These are phyloP conservation scores for Meiosimyza decipiens DNA, from an alignment of 2,888 invertebrate genomes.

Conservation along the genomic window DNA sequence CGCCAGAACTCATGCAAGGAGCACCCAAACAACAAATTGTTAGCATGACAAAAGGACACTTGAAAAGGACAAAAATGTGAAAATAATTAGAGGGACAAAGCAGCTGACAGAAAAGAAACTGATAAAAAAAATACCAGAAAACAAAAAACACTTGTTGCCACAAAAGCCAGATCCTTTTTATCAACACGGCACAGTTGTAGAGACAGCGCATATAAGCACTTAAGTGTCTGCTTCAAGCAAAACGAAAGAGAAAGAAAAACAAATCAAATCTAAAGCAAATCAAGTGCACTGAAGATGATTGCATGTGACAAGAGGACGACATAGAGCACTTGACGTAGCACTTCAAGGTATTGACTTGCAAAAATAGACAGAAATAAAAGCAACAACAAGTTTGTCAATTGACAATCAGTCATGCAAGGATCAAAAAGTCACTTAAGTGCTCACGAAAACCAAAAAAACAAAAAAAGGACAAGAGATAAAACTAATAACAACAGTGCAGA, in stretches of 20 bases:
- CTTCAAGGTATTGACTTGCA: no score
- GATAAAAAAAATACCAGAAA: not conserved
- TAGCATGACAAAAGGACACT: slow-evolving; percentile 34
- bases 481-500: slow-evolving; percentile 8
- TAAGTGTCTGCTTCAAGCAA: slow-evolving; percentile 17
- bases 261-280: slow-evolving; percentile 16
- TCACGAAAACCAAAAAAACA: no score
- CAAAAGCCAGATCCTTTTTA: not conserved
- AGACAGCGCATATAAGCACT: not conserved
- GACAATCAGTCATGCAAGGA: slow-evolving; percentile 21
- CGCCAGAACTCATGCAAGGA: slow-evolving; percentile 10
- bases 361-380: not conserved
- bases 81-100: slow-evolving; percentile 29
- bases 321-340: slow-evolving; percentile 8
- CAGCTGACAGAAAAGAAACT: not conserved
- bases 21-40: slow-evolving; percentile 30
- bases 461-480: slow-evolving; percentile 5
- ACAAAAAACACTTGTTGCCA: slow-evolving; percentile 30
- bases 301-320: slow-evolving; percentile 29
- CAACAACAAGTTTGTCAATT: slow-evolving; percentile 3
- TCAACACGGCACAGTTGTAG: not conserved
- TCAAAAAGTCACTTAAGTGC: slow-evolving; percentile 18
- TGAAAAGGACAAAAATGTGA: slow-evolving; percentile 32
- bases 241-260: slow-evolving; percentile 12
- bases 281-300: slow-evolving; percentile 15